Base-by-base conservation (phyloP, 2,888 invertebrate species). In the Pyrocoelia pectoralis region DNA sequence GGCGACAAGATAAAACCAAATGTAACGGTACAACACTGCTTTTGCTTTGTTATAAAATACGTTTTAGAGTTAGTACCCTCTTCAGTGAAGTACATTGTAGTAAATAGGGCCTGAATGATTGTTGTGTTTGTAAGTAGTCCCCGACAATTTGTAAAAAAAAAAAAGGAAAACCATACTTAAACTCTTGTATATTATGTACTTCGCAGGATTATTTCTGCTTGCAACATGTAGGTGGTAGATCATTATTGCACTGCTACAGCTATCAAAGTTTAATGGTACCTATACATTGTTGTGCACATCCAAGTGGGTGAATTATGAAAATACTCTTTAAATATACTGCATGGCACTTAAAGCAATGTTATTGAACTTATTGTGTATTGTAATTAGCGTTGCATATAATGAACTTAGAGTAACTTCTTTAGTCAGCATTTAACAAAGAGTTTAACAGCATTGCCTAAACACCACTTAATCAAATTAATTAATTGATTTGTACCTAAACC, bases 1-100 rank as follows among this genome's bases (percentile, higher is more conserved):
- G 94, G 94, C 88, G 92, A 82, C 86, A 89, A 80, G 90, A 90
- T 83, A 86, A 86, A 82, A 88, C 87, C 83, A 88, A 86, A 83
- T 87, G 87, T 81, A 87, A 87, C 83, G 90, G 90, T 90, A 89
- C 86, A 46, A 46, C 17, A 46, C 46, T 57, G 57, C 58, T 63
- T 53, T 56, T 19, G 43, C 61, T 66, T 24, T 67, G 62, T 56
- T 40, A 41, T 18, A 50, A 56, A 46, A 56, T 62, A 28, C 48
- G 51, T 50, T 51, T 24, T 24, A 24, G 24, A 24, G 6, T 24
- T 58, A 58, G 57, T 15, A 49, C 48, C 17, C 46, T 43, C n/a
- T 46, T 17, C 46, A 46, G 10, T 17, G 3, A 46, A 46, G 18
- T 6, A 6, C 8, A 9, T 46, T 46, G 46, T 46, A 46, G 46